These are phyloP conservation scores for Ceratina australensis DNA, from an alignment of 1,140 invertebrate species.

Conservation along the genomic window DNA sequence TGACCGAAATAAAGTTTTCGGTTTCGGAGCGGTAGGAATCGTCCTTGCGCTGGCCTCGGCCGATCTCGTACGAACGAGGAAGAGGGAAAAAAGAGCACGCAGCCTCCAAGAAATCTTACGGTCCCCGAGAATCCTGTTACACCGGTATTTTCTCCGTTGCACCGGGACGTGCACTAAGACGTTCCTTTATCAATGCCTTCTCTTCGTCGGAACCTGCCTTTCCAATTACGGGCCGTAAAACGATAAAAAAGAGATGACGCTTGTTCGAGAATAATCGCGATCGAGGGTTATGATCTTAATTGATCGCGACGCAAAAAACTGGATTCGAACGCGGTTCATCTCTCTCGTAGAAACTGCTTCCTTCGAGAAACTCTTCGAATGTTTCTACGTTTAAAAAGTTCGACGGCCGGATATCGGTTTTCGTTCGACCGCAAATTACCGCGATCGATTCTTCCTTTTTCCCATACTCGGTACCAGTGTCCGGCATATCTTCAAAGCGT, in stretches of 20 bases:
- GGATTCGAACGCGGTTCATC: neutral
- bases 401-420: constrained; percentile 13
- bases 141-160: constrained; percentile 63
- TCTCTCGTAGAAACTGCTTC: neutral
- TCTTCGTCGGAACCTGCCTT: constrained; percentile 19
- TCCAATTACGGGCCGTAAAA: constrained; percentile 8
- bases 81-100: constrained; percentile 38
- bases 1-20: constrained; percentile 11
- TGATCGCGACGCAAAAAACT: neutral
- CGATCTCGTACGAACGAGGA: constrained; percentile 46
- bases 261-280: neutral
- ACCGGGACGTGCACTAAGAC: constrained; percentile 34
- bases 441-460: constrained; percentile 10
- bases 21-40: constrained; percentile 41
- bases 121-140: constrained; percentile 66
- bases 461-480: neutral
- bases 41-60: constrained; percentile 67
- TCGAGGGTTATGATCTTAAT: constrained; percentile 6
- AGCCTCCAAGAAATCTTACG: constrained; percentile 56
- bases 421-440: constrained; percentile 30
- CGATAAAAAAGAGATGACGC: neutral
- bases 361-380: neutral
- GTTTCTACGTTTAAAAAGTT: neutral
- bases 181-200: constrained; percentile 36
- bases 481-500: constrained; percentile 24